A percentile compares a stretch with the other conserved stretches of the same genome.
Evolutionary conservation across 1,140 invertebrate genomes (phyloP).

Genomic region (Drosophila nasuta): DNA sequence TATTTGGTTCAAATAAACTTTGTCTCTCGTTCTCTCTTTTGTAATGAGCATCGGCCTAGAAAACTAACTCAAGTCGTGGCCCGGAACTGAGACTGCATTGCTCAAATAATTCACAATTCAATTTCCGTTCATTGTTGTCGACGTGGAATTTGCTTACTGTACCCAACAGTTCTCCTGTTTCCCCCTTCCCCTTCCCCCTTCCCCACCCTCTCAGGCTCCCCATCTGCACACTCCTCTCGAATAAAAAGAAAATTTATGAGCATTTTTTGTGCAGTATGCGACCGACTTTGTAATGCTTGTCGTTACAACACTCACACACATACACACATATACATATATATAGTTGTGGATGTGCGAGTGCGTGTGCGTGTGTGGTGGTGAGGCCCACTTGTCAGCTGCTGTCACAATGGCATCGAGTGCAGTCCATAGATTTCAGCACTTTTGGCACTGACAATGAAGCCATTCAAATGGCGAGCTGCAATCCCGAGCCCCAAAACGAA

Average conservation of each 20-base stretch:
- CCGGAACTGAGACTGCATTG: constrained; percentile 67
- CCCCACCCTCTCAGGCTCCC: too few species aligned
- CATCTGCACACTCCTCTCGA: constrained; percentile 33
- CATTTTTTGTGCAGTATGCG: constrained; percentile 39
- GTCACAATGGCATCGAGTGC: constrained; percentile 74
- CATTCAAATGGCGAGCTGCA: constrained; percentile 31
- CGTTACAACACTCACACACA: constrained; percentile 20
- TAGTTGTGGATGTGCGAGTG: neutral
- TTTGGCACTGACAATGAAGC: constrained; percentile 67
- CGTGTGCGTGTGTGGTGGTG: constrained; percentile 17
- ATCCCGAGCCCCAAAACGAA: constrained; percentile 35
- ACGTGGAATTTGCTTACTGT: constrained; percentile 70
- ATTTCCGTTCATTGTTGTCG: constrained; percentile 69
- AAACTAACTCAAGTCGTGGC: constrained; percentile 61
- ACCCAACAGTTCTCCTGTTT: neutral
- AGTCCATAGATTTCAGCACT: constrained; percentile 71
- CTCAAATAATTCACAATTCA: constrained; percentile 81
- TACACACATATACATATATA: neutral
- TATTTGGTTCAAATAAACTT: neutral
- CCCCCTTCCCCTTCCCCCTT: neutral
- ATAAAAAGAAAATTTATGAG: constrained; percentile 76
- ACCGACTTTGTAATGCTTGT: constrained; percentile 50
- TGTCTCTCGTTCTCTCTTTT: constrained; percentile 7
- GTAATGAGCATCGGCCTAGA: constrained; percentile 54
- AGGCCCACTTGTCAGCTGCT: constrained; percentile 69